These are phyloP conservation scores for Sinella curviseta DNA, from an alignment of 1,140 invertebrate genomes.

Conservation along the genomic window DNA sequence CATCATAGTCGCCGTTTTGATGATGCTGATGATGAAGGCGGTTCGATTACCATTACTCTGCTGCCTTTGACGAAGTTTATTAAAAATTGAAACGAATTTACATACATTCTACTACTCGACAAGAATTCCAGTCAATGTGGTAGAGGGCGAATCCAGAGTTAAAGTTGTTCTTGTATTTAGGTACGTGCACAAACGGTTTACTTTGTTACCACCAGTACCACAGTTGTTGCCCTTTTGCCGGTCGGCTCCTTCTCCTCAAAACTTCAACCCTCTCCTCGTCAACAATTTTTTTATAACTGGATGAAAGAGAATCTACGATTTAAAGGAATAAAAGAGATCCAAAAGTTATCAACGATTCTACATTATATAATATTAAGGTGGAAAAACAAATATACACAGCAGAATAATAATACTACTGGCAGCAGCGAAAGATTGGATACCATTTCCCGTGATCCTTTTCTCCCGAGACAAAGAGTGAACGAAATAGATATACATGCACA, in stretches of 20 bases:
- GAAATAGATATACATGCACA: no score
- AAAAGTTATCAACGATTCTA: no score
- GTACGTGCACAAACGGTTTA: not conserved
- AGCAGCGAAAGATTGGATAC: no score
- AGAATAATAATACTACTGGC: no score
- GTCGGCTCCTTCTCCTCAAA: no score
- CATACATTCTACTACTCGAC: not conserved
- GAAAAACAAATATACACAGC: not conserved
- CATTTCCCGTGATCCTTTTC: no score
- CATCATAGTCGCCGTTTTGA: not conserved
- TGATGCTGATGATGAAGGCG: not conserved
- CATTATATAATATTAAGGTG: not conserved
- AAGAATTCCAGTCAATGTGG: not conserved
- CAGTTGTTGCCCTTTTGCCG: not conserved
- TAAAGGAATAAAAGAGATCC: no score
- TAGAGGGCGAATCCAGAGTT: not conserved
- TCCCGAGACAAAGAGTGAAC: no score
- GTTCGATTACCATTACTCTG: not conserved
- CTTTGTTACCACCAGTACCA: not conserved
- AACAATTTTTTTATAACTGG: no score
- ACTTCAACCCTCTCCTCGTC: no score
- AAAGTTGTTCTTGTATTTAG: not conserved
- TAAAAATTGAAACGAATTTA: conserved; percentile 21
- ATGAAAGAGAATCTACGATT: no score
- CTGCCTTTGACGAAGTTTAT: conserved; percentile 19